phyloP scores from a whole-genome alignment of 2,113 vertebrate genomes.

The Pangasianodon hypophthalmus region DNA sequence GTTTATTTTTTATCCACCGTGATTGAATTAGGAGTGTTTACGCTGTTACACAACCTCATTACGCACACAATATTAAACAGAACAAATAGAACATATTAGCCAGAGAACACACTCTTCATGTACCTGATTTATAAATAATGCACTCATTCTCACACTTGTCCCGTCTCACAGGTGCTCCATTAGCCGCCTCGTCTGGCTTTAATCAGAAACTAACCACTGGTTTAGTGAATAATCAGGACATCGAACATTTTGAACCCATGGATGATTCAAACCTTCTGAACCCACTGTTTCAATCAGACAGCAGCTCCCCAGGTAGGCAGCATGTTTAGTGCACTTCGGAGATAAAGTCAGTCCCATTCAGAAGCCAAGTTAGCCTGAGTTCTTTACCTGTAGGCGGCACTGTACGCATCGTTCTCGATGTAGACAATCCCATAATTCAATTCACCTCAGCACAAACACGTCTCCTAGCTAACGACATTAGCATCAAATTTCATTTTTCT shows the following conservation, averaged over 20 bases:
- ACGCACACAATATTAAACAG: not conserved
- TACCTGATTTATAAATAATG: not conserved
- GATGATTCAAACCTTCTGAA: not conserved
- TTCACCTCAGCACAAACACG: not conserved
- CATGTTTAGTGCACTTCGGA: not conserved
- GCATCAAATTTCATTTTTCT: not conserved
- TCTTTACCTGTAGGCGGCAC: too few species aligned
- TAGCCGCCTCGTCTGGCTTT: not conserved
- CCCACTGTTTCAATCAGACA: not conserved
- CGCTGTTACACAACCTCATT: not conserved
- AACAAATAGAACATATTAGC: conserved; percentile 8
- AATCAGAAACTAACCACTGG: not conserved
- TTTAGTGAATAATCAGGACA: not conserved
- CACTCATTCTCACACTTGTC: not conserved
- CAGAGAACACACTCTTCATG: conserved; percentile 15
- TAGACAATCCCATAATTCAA: not conserved
- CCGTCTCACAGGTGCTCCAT: not conserved
- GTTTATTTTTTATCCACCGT: not conserved
- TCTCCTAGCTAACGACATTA: not conserved
- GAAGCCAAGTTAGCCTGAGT: not conserved
- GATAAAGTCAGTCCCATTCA: not conserved
- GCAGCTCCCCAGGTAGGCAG: not conserved
- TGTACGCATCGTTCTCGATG: too few species aligned
- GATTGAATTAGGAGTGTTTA: not conserved
- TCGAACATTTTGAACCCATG: not conserved